phyloP scores from a whole-genome alignment of 2,113 vertebrate species.

The Ptilorrhoa leucosticta region DNA sequence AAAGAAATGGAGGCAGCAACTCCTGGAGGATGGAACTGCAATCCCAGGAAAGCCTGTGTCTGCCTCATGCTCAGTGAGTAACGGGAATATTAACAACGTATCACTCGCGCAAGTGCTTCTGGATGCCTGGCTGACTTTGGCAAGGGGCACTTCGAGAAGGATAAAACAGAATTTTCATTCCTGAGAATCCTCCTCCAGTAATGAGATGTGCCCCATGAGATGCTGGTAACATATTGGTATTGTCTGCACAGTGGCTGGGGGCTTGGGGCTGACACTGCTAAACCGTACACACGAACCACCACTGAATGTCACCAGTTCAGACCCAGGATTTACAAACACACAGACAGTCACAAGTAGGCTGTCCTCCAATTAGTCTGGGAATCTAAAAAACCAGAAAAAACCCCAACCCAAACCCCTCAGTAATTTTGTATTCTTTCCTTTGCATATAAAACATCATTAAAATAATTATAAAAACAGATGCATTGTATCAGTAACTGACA shows the following conservation, averaged over 20 bases:
- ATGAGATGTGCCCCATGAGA: conserved; percentile 4
- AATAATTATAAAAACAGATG: conserved; percentile 16
- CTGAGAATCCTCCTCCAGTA: background rate
- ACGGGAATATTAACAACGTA: background rate
- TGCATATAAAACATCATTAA: background rate
- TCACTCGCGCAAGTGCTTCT: background rate
- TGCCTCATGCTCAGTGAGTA: background rate
- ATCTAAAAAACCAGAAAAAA: background rate
- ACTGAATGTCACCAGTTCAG: background rate
- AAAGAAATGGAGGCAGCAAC: background rate
- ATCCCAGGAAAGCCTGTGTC: background rate
- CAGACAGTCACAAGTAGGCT: background rate
- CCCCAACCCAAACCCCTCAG: background rate
- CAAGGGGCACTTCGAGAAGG: conserved; percentile 33
- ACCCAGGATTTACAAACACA: background rate
- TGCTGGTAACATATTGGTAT: background rate
- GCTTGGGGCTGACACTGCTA: background rate
- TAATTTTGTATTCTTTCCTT: background rate
- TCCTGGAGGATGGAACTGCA: background rate
- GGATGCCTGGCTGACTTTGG: conserved; percentile 37
- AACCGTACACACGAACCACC: background rate
- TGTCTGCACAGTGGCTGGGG: background rate
- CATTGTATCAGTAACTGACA: conserved; percentile 12
- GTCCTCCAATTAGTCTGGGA: background rate
- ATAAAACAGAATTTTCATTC: conserved; percentile 38